Conservation (phyloP, 2,113 vertebrate genomes). For the Pagrus major region DNA sequence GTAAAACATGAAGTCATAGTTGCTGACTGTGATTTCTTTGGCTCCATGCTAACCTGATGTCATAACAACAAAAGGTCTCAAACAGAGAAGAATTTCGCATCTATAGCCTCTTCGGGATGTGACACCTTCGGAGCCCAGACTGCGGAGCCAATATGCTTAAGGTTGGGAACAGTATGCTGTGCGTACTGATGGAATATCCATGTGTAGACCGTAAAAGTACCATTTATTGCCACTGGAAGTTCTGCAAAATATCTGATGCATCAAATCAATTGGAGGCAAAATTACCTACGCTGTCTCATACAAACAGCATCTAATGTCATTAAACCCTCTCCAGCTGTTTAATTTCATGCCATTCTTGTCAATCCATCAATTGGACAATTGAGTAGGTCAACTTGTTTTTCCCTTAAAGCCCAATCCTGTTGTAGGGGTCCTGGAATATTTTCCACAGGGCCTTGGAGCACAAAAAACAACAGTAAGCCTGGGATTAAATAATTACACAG, state of each 20-base stretch:
- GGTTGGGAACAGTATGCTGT: neutral
- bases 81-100: neutral
- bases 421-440: constrained; percentile 50
- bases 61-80: constrained; percentile 12
- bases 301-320: constrained; percentile 36
- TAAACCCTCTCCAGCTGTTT: neutral
- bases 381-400: constrained; percentile 13
- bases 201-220: constrained; percentile 20
- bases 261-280: constrained; percentile 22
- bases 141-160: constrained; percentile 18
- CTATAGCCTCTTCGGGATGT: constrained; percentile 23
- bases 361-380: constrained; percentile 36
- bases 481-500: constrained; percentile 75
- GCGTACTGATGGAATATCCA: constrained; percentile 37
- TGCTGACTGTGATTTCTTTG: constrained; percentile 56
- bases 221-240: neutral
- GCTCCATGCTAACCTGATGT: constrained; percentile 44
- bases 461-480: constrained; percentile 28
- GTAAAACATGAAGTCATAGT: constrained; percentile 57
- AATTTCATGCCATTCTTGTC: constrained; percentile 17
- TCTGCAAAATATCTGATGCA: constrained; percentile 8
- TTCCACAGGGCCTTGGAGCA: constrained; percentile 41
- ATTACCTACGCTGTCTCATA: neutral
- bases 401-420: constrained; percentile 39
- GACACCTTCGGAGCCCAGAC: constrained; percentile 18